Evolutionary conservation across 2,888 invertebrate species (phyloP).

Genomic region (Leucophenga montana): DNA sequence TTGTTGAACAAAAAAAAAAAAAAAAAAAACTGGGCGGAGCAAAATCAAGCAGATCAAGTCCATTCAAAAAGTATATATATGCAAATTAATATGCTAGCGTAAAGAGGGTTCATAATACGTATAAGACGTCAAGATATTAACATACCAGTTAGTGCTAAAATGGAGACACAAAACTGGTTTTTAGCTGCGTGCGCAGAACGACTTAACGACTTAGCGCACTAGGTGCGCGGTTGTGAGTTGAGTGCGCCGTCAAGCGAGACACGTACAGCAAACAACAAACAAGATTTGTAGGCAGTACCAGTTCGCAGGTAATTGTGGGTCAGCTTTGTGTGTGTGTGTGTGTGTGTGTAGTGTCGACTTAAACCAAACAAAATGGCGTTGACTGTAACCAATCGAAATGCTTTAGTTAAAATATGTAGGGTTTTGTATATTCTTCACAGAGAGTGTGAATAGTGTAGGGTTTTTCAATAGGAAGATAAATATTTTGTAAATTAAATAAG

Average conservation of each 20-base stretch:
- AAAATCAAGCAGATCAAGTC: conserved; percentile 8
- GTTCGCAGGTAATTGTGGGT: not conserved
- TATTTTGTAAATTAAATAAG: no score
- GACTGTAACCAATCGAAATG: conserved; percentile 37
- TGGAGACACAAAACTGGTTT: conserved; percentile 56
- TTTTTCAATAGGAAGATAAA: no score
- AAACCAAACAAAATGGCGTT: conserved; percentile 57
- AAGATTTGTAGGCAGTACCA: not conserved
- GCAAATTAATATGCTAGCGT: conserved; percentile 48
- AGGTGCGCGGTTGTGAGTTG: not conserved
- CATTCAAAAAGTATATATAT: conserved; percentile 37
- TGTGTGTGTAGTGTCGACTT: not conserved
- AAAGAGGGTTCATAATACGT: not conserved
- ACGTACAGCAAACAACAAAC: not conserved
- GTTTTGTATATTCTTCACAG: no score
- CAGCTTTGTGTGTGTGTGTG: conserved; percentile 5
- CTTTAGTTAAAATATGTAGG: not conserved
- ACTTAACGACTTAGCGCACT: no score
- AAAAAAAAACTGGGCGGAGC: not conserved
- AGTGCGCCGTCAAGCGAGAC: conserved; percentile 34
- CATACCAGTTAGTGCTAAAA: conserved; percentile 43
- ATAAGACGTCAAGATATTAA: conserved; percentile 19
- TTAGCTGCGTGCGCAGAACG: no score
- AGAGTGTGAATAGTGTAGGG: no score
- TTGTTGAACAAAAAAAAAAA: not conserved